Evolutionary conservation across 2,888 invertebrate genomes (phyloP).

Genomic region (Mactromeris polynyma): DNA sequence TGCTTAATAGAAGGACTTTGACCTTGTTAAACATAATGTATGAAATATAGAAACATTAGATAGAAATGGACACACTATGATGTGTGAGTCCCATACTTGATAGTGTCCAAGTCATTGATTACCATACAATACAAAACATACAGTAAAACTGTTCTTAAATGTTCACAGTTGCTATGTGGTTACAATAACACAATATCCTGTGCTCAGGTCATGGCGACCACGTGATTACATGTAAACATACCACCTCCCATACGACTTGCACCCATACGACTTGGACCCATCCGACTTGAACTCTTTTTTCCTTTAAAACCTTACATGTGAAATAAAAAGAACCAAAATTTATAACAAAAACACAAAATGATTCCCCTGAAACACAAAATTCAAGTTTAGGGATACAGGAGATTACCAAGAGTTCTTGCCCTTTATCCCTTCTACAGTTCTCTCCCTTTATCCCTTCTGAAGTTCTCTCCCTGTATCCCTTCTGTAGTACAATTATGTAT

Average conservation of each 20-base stretch:
- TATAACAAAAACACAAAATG: not conserved
- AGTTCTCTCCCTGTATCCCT: no score
- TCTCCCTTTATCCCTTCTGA: no score
- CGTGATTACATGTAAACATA: conserved; percentile 24
- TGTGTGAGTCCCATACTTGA: not conserved
- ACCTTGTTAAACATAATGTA: no score
- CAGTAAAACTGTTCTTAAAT: not conserved
- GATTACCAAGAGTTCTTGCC: no score
- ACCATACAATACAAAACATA: not conserved
- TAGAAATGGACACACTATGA: not conserved
- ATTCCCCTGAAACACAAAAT: no score
- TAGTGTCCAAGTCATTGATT: not conserved
- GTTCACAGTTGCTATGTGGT: not conserved
- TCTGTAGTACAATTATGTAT: no score
- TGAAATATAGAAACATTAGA: not conserved
- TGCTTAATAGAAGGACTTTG: no score
- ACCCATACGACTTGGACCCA: not conserved
- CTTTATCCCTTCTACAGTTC: no score
- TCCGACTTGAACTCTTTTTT: conserved; percentile 9
- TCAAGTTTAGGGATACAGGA: no score
- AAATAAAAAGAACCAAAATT: not conserved
- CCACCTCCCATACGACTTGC: conserved; percentile 24
- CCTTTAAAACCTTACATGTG: not conserved
- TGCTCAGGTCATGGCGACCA: not conserved
- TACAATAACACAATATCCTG: not conserved